Base-by-base conservation (phyloP, 2,113 vertebrate genomes). In the Saguinus midas region DNA sequence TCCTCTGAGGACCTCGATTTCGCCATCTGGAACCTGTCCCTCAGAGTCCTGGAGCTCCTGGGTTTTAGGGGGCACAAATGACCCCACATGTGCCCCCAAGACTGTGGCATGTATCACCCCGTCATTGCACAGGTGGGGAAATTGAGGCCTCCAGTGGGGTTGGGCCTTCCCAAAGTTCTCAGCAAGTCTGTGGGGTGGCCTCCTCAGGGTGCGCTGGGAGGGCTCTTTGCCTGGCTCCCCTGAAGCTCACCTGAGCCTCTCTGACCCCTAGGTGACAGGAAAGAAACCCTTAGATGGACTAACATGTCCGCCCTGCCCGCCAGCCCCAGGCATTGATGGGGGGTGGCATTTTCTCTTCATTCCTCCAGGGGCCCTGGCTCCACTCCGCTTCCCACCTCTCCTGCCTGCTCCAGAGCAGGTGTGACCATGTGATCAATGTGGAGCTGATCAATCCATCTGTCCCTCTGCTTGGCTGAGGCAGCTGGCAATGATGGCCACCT, bases 221-320 rank as follows among this genome's bases (percentile, higher is more conserved):
- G 4, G 17, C 8, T 43, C 48, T 48, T 68, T 6, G 25, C 8
- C 37, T 48, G 23, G 64, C n/a, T 45, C 18, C 11, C 45, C 37
- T 10, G 21, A 12, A 68, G 57, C 55, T 58, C 2, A 0, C 61
- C 52, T 0, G 35, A 20, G 35, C 29, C 32, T 48, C 68, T n/a
- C 43, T 72, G 81, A 87, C 45, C 37, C 35, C 10, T 2, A 27
- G 35, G 40, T 7, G 8, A 13, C 3, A 57, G 57, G 21, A 82
- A 66, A 40, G 94, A 92, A 48, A 48, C 37, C 7, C 3, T 3
- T 29, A 58, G 6, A 1, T 5, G 45, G 7, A 4, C 0, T 0
- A 25, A 1, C 13, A 6, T 1, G 20, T 40, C 48, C 5, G 3
- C 50, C 45, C 27, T 0, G 0, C 43, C 23, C 1, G 0, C 9